Evolutionary conservation across 2,888 invertebrate species (phyloP), one percentile per base, ranked within the genome.

Genomic region (Blastobasis lacticolella): DNA sequence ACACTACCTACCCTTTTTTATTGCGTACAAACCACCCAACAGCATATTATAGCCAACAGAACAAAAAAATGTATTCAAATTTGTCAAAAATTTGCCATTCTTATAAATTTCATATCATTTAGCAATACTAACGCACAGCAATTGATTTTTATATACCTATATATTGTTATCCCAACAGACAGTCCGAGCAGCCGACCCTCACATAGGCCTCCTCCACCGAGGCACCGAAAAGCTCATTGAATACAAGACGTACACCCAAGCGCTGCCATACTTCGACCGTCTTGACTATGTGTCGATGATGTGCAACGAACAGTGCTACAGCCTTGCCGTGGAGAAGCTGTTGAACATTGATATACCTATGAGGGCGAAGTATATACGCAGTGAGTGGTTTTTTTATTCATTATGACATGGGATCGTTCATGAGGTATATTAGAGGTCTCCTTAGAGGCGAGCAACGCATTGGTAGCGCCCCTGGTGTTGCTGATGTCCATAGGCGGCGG

Each of bases 261-360:
- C 98, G 0, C 81, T 99, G 61, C 99, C 99, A 0, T 99, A 99
- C 83, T 98, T 99, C 75, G 99, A 99, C 88, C 93, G 98, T 0
- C 88, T 99, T 51, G 99, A 99, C 85, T 99, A 99, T 71, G 98
- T 98, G 0, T 98, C 98, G 0, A 99, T 99, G 98, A 99, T 99
- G 99, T 96, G 96, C 81, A 99, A 99, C 74, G 99, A 99, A 73
- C 98, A 99, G 71, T 96, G 96, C 70, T 99, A 94, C 81, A 97
- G 97, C 1, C 74, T 99, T 54, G 99, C 99, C 0, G 94, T 99
- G 0, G 99, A 99, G 78, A 99, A 98, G 68, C 89, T 99, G 1
- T 90, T 99, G 0, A 98, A 98, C 68, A 97, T 98, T 57, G 96
- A 98, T 40, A 91, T 97, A n/a, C 98, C 98, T 0, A 58, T 95